phyloP scores from a whole-genome alignment of 2,113 vertebrate species.

The Gymnocephalus cernua region DNA sequence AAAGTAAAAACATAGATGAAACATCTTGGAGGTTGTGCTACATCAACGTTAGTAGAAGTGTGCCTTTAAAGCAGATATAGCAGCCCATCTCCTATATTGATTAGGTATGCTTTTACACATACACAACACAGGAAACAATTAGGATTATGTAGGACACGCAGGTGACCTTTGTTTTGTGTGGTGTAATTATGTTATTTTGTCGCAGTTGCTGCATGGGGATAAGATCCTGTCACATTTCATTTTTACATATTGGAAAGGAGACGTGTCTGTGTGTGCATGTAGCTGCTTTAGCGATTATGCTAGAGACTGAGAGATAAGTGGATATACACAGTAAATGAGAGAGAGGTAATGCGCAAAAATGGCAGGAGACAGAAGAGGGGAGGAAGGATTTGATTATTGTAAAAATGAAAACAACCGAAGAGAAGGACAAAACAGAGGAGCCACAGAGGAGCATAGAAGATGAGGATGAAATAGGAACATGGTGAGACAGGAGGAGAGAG shows the following conservation, averaged over 20 bases:
- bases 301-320: background rate
- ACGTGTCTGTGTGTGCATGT: background rate
- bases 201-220: conserved; percentile 16
- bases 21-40: background rate
- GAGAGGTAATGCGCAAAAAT: background rate
- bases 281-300: background rate
- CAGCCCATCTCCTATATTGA: background rate
- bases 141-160: conserved; percentile 37
- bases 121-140: background rate
- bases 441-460: conserved; percentile 14
- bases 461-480: conserved; percentile 13
- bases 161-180: conserved; percentile 49
- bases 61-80: background rate
- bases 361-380: background rate
- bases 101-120: background rate
- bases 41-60: background rate
- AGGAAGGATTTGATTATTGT: conserved; percentile 16
- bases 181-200: conserved; percentile 51
- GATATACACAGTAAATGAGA: background rate
- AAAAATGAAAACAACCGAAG: background rate
- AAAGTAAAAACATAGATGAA: background rate
- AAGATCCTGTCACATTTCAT: conserved; percentile 39
- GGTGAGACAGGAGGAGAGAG: conserved; percentile 33
- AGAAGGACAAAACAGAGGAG: background rate
- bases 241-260: conserved; percentile 35